Base-by-base conservation (phyloP, 2,113 vertebrate species). In the Halcyon senegalensis region DNA sequence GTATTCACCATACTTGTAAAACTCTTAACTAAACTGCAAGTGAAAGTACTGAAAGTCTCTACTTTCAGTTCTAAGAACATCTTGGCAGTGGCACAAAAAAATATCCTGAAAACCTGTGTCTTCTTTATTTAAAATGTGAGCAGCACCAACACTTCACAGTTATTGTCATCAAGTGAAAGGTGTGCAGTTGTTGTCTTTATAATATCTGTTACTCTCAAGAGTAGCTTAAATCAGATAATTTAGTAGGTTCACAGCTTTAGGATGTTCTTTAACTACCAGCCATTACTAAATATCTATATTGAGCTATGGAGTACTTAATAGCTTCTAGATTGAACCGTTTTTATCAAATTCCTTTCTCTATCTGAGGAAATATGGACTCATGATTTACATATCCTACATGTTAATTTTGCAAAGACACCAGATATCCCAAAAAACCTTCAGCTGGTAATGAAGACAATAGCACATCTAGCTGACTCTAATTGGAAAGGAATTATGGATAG, bases 381-480 rank as follows among this genome's bases (percentile, higher is more conserved):
- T 50, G 11, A 37, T 43, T 80, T 70, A 73, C 89, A 68, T 43
- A 64, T 9, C n/a, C 7, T 68, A 33, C 23, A 31, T 7, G 13
- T 7, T 50, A 73, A 8, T 68, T 73, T 82, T 89, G 7, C 9
- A 59, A 39, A 48, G 16, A 75, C 17, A 8, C 4, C 24, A 43
- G 31, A 55, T 39, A 76, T 11, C 39, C 19, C 25, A 25, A 35
- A 66, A 72, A 23, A 63, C 4, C 15, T 82, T 16, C 33, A 33
- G 11, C 0, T 75, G 60, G 18, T 66, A 74, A 39, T 14, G 18
- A n/a, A 74, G 11, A 15, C 0, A 0, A n/a, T 5, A 66, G 16
- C 11, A n/a, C 16, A 46, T 53, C 30, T 46, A 67, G 25, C 30
- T 76, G 41, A n/a, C 7, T 59, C 2, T 27, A 76, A 67, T 10